Percentiles rank a stretch among this genome's conserved stretches.
Conservation (phyloP, 2,797 vertebrate genomes). For the Telmatherina bonti region DNA sequence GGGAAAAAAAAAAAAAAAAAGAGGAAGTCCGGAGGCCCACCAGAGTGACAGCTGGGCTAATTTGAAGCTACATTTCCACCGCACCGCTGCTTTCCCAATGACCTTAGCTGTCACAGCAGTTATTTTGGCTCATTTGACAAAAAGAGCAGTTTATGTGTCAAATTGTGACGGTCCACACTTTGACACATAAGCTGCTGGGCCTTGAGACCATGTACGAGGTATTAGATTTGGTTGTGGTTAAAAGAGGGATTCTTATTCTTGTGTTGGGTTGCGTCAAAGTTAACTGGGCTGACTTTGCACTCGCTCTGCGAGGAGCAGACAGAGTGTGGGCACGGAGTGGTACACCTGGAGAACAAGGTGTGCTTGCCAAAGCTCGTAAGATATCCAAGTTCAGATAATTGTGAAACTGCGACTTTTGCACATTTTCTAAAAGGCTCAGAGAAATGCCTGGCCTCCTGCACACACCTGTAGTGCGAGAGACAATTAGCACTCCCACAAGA, state of each 20-base stretch:
- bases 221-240: constrained; percentile 17
- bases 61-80: constrained; percentile 46
- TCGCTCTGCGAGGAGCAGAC: constrained; percentile 16
- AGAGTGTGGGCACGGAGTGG: constrained; percentile 20
- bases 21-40: constrained; percentile 13
- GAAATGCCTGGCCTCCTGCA: neutral
- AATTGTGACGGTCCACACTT: constrained; percentile 16
- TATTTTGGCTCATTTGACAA: constrained; percentile 59
- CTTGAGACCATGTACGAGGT: constrained; percentile 1
- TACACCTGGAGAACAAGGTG: neutral
- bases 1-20: neutral
- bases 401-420: neutral
- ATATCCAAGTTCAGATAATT: neutral
- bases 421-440: constrained; percentile 2
- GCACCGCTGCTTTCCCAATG: constrained; percentile 57
- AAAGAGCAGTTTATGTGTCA: constrained; percentile 47
- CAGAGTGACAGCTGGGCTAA: constrained; percentile 63
- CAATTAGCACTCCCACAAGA: neutral
- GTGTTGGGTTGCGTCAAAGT: constrained; percentile 13
- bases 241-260: constrained; percentile 2
- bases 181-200: constrained; percentile 43
- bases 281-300: constrained; percentile 29
- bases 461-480: neutral
- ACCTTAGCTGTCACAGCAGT: constrained; percentile 73
- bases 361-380: constrained; percentile 4